phyloP scores from a whole-genome alignment of 53 echinoderm and acorn worm species.

The Henricia sp. region DNA sequence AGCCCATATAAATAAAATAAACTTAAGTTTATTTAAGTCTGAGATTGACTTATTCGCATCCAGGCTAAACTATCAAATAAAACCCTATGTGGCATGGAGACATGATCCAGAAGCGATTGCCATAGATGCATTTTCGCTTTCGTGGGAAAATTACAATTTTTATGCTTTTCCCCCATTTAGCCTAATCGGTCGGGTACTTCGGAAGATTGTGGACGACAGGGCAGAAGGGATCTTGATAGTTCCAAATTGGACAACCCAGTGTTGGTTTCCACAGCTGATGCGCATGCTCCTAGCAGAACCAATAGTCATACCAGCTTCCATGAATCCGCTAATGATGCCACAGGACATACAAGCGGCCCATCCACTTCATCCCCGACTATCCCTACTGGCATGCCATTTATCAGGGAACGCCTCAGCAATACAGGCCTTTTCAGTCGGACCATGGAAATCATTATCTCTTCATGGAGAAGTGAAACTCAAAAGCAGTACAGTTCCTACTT shows the following conservation, averaged over 20 bases:
- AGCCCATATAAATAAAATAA: conserved; percentile 4
- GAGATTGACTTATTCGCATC: conserved; percentile 26
- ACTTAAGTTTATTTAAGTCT: background rate
- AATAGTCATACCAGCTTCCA: background rate
- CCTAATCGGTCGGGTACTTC: conserved; percentile 24
- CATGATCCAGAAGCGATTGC: conserved; percentile 30
- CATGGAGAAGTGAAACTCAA: conserved; percentile 6
- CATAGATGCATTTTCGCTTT: background rate
- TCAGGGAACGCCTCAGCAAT: conserved; percentile 6
- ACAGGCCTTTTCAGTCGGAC: background rate
- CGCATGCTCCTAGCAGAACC: background rate
- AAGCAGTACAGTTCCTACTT: conserved; percentile 3
- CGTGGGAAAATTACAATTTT: conserved; percentile 25
- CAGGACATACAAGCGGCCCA: conserved; percentile 1
- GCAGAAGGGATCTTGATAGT: conserved; percentile 3
- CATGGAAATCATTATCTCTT: background rate
- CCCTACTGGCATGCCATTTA: conserved; percentile 4
- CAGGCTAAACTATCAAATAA: conserved; percentile 14
- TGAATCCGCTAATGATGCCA: background rate
- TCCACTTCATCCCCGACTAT: background rate
- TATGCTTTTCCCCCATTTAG: conserved; percentile 29
- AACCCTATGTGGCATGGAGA: conserved; percentile 14
- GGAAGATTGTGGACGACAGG: conserved; percentile 7
- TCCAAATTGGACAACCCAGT: conserved; percentile 13
- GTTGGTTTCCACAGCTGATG: background rate